Evolutionary conservation across 2,113 vertebrate species (phyloP).

Genomic region (Pampusana beccarii): DNA sequence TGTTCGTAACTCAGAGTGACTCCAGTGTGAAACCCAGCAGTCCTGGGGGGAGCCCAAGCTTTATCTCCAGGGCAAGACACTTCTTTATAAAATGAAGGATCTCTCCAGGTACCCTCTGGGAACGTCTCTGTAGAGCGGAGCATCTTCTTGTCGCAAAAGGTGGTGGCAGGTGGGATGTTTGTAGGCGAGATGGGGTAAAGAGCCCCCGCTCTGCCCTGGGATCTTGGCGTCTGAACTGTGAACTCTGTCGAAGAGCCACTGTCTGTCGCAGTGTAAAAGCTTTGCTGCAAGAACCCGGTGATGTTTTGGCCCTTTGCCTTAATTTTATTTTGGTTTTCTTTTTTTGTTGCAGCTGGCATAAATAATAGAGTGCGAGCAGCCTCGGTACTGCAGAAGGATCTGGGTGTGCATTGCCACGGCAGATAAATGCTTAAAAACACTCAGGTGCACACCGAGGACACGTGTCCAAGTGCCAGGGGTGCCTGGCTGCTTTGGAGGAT

Average conservation of each 20-base stretch:
- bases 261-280: neutral
- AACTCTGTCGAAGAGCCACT: neutral
- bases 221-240: neutral
- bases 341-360: neutral
- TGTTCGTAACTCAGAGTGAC: neutral
- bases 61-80: neutral
- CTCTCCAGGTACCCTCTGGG: neutral
- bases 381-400: neutral
- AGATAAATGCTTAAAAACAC: rapidly evolving
- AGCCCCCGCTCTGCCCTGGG: neutral
- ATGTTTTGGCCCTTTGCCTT: neutral
- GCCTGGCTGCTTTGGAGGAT: neutral
- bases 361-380: neutral
- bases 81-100: neutral
- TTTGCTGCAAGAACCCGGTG: neutral
- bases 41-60: neutral
- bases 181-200: neutral
- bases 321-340: neutral
- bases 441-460: rapidly evolving
- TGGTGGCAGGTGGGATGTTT: neutral
- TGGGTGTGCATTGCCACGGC: neutral
- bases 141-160: neutral
- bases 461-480: neutral
- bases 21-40: neutral
- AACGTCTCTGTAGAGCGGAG: neutral